Conservation (phyloP, 2,113 vertebrate genomes). For the Orthochromis malagaraziensis region DNA sequence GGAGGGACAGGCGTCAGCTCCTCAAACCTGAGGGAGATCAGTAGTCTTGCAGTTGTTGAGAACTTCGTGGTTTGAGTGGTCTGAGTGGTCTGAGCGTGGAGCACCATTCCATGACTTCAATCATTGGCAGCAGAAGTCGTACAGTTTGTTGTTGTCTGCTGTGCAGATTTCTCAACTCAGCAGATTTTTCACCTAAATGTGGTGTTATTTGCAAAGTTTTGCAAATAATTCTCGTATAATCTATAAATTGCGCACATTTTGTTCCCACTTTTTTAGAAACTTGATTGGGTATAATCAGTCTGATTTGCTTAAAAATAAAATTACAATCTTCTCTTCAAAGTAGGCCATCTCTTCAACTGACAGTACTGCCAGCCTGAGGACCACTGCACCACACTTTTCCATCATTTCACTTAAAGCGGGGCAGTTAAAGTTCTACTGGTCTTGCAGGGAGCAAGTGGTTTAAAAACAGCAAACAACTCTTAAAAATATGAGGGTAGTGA, state of each 20-base stretch:
- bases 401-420: slow-evolving; percentile 34
- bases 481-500: not conserved
- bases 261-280: not conserved
- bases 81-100: too few species aligned
- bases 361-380: not conserved
- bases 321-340: slow-evolving; percentile 61
- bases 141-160: too few species aligned
- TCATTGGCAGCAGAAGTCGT: too few species aligned
- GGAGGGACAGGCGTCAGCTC: too few species aligned
- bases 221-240: not conserved
- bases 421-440: slow-evolving; percentile 58
- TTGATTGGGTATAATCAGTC: not conserved
- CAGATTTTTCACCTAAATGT: too few species aligned
- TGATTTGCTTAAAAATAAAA: not conserved
- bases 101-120: too few species aligned
- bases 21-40: too few species aligned
- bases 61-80: too few species aligned
- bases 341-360: not conserved
- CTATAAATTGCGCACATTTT: not conserved
- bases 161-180: too few species aligned
- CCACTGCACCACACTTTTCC: slow-evolving; percentile 23
- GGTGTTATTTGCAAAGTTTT: not conserved
- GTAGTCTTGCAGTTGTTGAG: too few species aligned
- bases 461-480: not conserved
- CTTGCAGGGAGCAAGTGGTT: slow-evolving; percentile 6